Conservation (phyloP, 2,888 invertebrate genomes). For the Coremacera marginata region DNA sequence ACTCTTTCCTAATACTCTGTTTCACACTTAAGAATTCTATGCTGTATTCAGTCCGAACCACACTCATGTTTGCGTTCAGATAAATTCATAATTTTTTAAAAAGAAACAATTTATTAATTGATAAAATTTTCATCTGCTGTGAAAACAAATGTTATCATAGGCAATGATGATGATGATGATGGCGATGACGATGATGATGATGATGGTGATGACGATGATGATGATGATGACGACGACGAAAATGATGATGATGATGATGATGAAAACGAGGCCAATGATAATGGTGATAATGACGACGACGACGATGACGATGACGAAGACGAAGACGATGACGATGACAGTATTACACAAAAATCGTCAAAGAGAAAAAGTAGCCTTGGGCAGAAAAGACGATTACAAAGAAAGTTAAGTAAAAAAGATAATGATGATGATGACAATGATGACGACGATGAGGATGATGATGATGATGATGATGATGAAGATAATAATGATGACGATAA, state of each 20-base stretch:
- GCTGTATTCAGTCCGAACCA: slow-evolving; percentile 47
- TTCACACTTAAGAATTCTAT: slow-evolving; percentile 1
- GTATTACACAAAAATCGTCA: slow-evolving; percentile 18
- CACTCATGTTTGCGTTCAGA: slow-evolving; percentile 49
- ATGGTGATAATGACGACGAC: slow-evolving; percentile 57
- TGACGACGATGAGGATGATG: slow-evolving; percentile 40
- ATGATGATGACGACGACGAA: slow-evolving; percentile 69
- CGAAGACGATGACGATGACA: slow-evolving; percentile 68
- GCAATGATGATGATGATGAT: slow-evolving; percentile 60
- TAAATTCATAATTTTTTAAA: slow-evolving; percentile 31
- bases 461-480: slow-evolving; percentile 44
- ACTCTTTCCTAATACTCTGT: slow-evolving; percentile 13
- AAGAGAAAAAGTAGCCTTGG: neutral
- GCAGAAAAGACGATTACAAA: neutral
- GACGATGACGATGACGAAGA: slow-evolving; percentile 67
- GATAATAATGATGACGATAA: slow-evolving; percentile 47
- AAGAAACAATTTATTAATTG: slow-evolving; percentile 42
- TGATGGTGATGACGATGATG: slow-evolving; percentile 55
- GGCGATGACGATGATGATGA: slow-evolving; percentile 63
- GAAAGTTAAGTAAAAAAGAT: slow-evolving; percentile 32
- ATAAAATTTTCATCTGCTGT: slow-evolving; percentile 38
- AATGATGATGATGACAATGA: slow-evolving; percentile 59
- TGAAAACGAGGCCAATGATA: no score
- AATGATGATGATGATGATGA: slow-evolving; percentile 65
- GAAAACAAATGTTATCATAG: slow-evolving; percentile 49